phyloP scores from a whole-genome alignment of 2,113 vertebrate species.

The Elgaria multicarinata region DNA sequence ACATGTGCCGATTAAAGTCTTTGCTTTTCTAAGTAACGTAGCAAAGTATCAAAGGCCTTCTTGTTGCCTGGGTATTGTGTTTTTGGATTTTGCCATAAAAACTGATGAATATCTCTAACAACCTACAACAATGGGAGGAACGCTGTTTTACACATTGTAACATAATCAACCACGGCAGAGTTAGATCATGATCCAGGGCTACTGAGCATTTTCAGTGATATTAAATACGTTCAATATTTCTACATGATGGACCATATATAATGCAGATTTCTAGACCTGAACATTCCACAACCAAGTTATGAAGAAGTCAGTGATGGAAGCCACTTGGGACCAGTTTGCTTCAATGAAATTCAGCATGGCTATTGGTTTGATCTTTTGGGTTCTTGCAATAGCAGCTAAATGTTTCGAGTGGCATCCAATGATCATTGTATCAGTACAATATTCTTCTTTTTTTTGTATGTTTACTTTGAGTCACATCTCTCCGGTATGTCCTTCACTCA shows the following conservation, averaged over 20 bases:
- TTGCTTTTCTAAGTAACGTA: background rate
- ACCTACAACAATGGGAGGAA: background rate
- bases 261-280: background rate
- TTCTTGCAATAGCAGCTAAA: background rate
- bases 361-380: too few relatives aligned
- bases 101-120: background rate
- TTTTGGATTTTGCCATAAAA: background rate
- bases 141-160: background rate
- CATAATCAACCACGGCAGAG: background rate
- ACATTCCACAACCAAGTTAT: background rate
- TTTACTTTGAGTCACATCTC: background rate
- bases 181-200: background rate
- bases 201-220: background rate
- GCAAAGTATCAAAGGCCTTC: background rate
- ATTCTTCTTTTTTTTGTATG: too few relatives aligned
- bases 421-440: background rate
- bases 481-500: too few relatives aligned
- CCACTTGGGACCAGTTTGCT: background rate
- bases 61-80: background rate
- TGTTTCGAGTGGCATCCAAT: background rate
- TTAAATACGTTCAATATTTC: background rate
- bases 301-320: background rate
- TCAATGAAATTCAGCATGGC: background rate
- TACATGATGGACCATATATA: background rate
- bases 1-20: background rate